Evolutionary conservation across 2,797 vertebrate species (phyloP).

Genomic region (Neomorphus geoffroyi): DNA sequence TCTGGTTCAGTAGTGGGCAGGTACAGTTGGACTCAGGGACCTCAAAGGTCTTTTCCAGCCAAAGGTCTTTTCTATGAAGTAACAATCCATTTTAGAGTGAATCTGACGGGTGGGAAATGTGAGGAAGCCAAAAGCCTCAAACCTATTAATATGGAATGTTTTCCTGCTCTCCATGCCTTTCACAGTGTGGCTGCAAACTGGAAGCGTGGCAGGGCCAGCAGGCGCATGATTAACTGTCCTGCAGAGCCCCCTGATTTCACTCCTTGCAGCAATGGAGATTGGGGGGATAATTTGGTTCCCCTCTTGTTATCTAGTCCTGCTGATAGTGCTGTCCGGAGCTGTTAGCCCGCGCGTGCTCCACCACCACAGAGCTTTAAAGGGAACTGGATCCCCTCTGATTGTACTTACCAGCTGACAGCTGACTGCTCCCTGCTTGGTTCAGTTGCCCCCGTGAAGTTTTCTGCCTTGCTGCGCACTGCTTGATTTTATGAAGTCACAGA

Average conservation of each 20-base stretch:
- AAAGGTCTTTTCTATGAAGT: background rate
- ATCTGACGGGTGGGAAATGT: background rate
- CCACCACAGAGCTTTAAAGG: fast-evolving
- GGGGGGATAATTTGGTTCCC: background rate
- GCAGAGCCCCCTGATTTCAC: background rate
- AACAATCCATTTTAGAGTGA: background rate
- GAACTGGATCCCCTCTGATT: background rate
- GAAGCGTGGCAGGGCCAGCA: fast-evolving
- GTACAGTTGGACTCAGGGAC: no score
- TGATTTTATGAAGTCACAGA: background rate
- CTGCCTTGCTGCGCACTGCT: background rate
- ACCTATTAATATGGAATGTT: fast-evolving
- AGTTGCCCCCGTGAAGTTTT: background rate
- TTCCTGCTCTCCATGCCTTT: background rate
- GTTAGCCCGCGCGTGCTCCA: background rate
- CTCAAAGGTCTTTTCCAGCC: no score
- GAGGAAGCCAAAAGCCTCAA: background rate
- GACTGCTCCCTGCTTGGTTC: background rate
- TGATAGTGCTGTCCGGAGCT: background rate
- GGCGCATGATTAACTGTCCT: fast-evolving
- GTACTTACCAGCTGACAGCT: constrained; percentile 35
- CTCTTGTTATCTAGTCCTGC: background rate
- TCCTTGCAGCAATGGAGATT: background rate
- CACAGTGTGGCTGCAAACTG: fast-evolving
- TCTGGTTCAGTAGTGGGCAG: no score